phyloP scores from a whole-genome alignment of 2,888 invertebrate genomes.

The Machimus rusticus region DNA sequence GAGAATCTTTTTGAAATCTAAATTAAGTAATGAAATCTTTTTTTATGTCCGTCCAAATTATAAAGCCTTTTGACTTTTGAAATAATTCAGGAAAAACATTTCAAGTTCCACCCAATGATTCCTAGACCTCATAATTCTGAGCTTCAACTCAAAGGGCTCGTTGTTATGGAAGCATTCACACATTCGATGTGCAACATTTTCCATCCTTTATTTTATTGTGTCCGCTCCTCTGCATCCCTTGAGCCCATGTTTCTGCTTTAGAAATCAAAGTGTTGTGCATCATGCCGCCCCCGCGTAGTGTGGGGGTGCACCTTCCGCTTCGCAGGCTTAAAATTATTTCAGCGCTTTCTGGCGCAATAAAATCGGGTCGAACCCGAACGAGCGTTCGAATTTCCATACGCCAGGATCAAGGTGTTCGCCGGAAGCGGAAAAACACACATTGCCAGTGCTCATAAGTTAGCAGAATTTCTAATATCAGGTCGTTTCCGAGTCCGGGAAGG shows the following conservation, averaged over 20 bases:
- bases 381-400: neutral
- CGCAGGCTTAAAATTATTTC: neutral
- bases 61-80: neutral
- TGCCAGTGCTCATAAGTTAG: neutral
- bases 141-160: neutral
- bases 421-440: neutral
- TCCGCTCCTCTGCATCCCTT: neutral
- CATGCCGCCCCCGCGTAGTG: neutral
- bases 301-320: neutral
- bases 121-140: neutral
- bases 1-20: neutral
- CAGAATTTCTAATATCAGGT: constrained; percentile 19
- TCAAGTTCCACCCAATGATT: neutral
- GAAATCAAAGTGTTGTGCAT: neutral
- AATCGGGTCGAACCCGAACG: neutral
- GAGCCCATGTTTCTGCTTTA: neutral
- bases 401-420: neutral
- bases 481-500: neutral
- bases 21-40: neutral
- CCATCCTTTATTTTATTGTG: neutral
- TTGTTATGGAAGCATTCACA: neutral
- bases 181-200: neutral
- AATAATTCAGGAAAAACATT: neutral
- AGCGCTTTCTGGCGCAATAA: constrained; percentile 13
- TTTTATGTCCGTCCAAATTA: neutral